Base-by-base conservation (phyloP, 2,888 invertebrate species). In the Pomacea canaliculata region DNA sequence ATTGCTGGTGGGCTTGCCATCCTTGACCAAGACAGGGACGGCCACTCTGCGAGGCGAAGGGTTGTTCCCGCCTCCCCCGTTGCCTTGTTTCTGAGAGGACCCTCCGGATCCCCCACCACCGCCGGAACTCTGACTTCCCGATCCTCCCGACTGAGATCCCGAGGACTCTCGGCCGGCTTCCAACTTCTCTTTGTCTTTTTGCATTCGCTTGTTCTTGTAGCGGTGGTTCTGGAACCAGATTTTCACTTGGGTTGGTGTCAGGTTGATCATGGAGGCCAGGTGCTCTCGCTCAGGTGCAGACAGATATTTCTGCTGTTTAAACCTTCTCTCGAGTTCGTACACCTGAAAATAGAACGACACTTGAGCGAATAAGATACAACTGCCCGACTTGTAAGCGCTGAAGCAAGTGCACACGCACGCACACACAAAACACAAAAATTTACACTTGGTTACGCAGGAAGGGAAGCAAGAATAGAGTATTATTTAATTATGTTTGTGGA, bases 251-350 rank as follows among this genome's bases (percentile, higher is more conserved):
- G 98, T 98, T 46, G 98, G 98, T 78, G 98, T 97, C 86, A 98
- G 93, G 92, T 97, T 96, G 89, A 98, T 98, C 90, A 97, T 94
- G 84, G 96, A 96, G 74, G 98, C 98, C 90, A 98, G 94, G 91
- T 98, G 97, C 92, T 98, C 98, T 87, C 98, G 93, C 93, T 98
- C 98, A 0, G 98, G 98, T 48, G 98, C 98, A 80, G 97, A 98
- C 86, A 98, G 94, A 93, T 98, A 98, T 92, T 97, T 96, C 92
- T 98, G 98, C 92, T 98, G 97, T 92, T 98, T 97, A 92, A 98
- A 98, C 91, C 98, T 93, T 91, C 98, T 94, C 92, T 98, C 98
- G 90, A 98, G 92, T 92, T 98, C 98, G 92, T 97, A 98, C 77
- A 98, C 97, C 76, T 78, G 74, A 4, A 46, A 62, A 37, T 12